phyloP scores from a whole-genome alignment of 2,888 invertebrate species.

The Melieria picta region DNA sequence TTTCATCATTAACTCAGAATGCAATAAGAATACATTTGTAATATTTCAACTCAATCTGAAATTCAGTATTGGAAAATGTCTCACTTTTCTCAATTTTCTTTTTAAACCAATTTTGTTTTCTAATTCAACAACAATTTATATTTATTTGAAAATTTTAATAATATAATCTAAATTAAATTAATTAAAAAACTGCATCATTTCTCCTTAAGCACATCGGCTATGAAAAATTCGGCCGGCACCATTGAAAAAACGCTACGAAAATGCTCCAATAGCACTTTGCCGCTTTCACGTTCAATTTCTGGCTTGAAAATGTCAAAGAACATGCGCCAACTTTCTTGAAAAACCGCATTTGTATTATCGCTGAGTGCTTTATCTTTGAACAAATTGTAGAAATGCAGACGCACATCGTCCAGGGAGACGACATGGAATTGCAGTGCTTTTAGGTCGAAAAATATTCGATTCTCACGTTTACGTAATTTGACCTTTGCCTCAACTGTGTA shows the following conservation, averaged over 20 bases:
- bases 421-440: conserved; percentile 31
- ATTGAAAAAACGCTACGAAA: conserved; percentile 31
- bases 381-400: conserved; percentile 31
- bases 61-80: too few species aligned
- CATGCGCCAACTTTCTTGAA: conserved; percentile 36
- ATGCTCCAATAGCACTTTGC: conserved; percentile 30
- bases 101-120: too few species aligned
- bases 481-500: conserved; percentile 30
- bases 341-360: conserved; percentile 35
- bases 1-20: too few species aligned
- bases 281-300: conserved; percentile 32
- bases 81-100: too few species aligned
- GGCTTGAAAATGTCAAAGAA: conserved; percentile 34
- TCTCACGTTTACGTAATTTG: conserved; percentile 20
- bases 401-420: conserved; percentile 27
- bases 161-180: too few species aligned
- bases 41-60: too few species aligned
- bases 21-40: too few species aligned
- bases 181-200: background rate
- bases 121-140: too few species aligned
- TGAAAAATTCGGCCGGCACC: conserved; percentile 37
- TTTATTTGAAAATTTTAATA: too few species aligned
- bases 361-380: conserved; percentile 36
- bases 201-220: conserved; percentile 27
- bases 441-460: conserved; percentile 37